Conservation (phyloP, 1,140 invertebrate species). For the Zaprionus kolodkinae region DNA sequence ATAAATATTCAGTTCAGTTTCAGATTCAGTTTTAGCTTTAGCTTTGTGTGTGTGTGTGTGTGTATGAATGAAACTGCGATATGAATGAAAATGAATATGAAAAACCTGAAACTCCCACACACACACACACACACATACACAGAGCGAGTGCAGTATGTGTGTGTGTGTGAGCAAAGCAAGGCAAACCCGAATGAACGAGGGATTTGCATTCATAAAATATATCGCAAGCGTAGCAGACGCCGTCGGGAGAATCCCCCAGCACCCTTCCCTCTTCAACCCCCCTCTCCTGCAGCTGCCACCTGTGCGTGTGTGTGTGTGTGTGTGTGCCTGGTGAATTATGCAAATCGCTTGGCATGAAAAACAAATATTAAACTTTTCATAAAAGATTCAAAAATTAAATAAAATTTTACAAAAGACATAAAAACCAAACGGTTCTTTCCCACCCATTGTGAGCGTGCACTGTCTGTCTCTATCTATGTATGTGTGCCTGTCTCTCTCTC, state of each 20-base stretch:
- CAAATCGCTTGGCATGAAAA: conserved; percentile 82
- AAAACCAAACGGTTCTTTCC: conserved; percentile 73
- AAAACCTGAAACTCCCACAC: conserved; percentile 38
- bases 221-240: conserved; percentile 57
- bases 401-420: conserved; percentile 82
- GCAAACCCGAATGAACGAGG: conserved; percentile 80
- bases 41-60: conserved; percentile 7
- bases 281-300: conserved; percentile 30
- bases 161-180: conserved; percentile 60
- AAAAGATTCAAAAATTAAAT: conserved; percentile 83
- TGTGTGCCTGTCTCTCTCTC: neutral
- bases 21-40: conserved; percentile 28
- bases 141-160: conserved; percentile 40
- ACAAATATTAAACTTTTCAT: conserved; percentile 83
- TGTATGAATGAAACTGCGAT: conserved; percentile 74
- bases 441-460: neutral
- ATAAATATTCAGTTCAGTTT: conserved; percentile 65
- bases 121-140: conserved; percentile 19
- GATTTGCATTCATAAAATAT: conserved; percentile 83
- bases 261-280: neutral
- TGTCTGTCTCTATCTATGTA: conserved; percentile 1
- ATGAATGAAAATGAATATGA: conserved; percentile 72
- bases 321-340: conserved; percentile 70
- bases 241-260: neutral
- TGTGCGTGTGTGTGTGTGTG: conserved; percentile 16